Percentiles rank a stretch among this genome's conserved stretches.
Conservation (phyloP, 2,113 vertebrate species). For the Neogobius melanostomus region DNA sequence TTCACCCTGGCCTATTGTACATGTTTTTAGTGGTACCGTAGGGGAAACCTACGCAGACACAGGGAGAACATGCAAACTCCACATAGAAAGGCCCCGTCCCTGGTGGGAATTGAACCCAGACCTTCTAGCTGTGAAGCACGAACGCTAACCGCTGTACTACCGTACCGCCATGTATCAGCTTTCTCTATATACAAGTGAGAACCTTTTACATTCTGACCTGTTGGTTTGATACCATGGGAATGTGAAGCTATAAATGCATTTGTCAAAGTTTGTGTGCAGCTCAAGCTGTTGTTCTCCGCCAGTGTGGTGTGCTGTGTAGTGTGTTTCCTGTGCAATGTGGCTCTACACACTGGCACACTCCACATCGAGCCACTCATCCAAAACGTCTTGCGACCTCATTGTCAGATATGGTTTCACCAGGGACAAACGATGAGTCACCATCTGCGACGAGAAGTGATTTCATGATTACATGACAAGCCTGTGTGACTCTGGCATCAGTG, state of each 20-base stretch:
- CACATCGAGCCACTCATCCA: conserved; percentile 22
- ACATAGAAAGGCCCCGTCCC: too few relatives aligned
- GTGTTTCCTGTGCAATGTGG: conserved; percentile 47
- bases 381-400: conserved; percentile 43
- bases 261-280: conserved; percentile 27
- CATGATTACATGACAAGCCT: conserved; percentile 45
- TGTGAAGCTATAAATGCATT: conserved; percentile 26
- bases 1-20: too few relatives aligned
- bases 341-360: conserved; percentile 34
- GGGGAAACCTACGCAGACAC: too few relatives aligned
- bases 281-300: conserved; percentile 39
- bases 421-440: conserved; percentile 65
- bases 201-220: conserved; percentile 11
- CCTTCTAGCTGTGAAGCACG: too few relatives aligned
- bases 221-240: conserved; percentile 24
- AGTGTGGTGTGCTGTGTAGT: conserved; percentile 36
- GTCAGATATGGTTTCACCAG: conserved; percentile 53
- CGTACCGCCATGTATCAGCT: neutral
- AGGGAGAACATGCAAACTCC: too few relatives aligned
- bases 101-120: too few relatives aligned
- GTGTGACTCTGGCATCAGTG: conserved; percentile 15
- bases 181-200: neutral
- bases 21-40: too few relatives aligned
- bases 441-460: conserved; percentile 46
- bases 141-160: too few relatives aligned